Evolutionary conservation across 1,140 invertebrate genomes (phyloP).

Genomic region (Saccostrea echinata): DNA sequence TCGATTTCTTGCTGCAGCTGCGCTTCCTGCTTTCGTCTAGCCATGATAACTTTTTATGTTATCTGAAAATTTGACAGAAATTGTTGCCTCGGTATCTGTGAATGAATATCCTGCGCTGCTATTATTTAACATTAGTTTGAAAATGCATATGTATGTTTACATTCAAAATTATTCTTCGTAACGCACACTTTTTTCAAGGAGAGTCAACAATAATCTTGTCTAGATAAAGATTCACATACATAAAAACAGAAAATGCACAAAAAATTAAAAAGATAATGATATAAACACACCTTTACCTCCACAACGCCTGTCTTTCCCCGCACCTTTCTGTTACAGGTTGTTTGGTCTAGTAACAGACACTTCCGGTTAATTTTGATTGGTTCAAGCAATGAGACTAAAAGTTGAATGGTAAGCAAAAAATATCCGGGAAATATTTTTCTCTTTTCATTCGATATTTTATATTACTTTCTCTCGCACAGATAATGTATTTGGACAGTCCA

Average conservation of each 20-base stretch:
- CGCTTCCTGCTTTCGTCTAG: conserved; percentile 78
- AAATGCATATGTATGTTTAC: too few relatives aligned
- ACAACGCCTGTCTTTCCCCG: background rate
- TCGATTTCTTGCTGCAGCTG: conserved; percentile 78
- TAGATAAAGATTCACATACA: background rate
- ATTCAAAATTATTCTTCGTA: too few relatives aligned
- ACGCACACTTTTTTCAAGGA: too few relatives aligned
- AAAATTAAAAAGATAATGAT: background rate
- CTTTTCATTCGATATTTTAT: too few relatives aligned
- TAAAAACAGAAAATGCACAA: background rate
- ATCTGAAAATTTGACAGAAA: background rate
- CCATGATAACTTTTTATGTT: conserved; percentile 64
- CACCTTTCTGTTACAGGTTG: conserved; percentile 29
- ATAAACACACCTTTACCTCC: background rate
- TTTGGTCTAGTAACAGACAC: conserved; percentile 36
- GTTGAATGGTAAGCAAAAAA: background rate
- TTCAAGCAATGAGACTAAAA: background rate
- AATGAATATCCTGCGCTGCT: too few relatives aligned
- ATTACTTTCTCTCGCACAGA: too few relatives aligned
- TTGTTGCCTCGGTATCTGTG: too few relatives aligned
- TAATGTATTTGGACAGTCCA: too few relatives aligned
- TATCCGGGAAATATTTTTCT: background rate
- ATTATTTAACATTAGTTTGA: too few relatives aligned
- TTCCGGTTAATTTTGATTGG: conserved; percentile 31
- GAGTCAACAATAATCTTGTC: too few relatives aligned